Base-by-base conservation (phyloP, 2,113 vertebrate species). In the Aspiorhynchus laticeps region DNA sequence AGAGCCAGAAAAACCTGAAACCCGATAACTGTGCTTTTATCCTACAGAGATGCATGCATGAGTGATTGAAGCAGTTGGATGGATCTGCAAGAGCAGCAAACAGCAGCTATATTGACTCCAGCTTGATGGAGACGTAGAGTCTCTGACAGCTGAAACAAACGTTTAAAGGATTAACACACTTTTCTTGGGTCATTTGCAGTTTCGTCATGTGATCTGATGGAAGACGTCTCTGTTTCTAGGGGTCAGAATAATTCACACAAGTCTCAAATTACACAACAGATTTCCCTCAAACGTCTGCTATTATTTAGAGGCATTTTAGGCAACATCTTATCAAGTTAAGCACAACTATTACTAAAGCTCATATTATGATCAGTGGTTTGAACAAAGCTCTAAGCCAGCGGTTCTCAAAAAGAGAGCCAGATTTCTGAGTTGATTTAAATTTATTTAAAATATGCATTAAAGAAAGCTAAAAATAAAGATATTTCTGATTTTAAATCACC, bases 61-160 rank as follows among this genome's bases (percentile, higher is more conserved):
- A 92, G 69, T 2, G 46, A 83, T 73, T 46, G 82, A 78, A 88
- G 87, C 84, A 67, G 83, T 33, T 84, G 46, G 38, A 84, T 59
- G 79, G 87, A 80, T 74, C 71, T 81, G 87, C 43, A 26, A 75
- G 63, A 83, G 67, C 28, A 28, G 11, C 36, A n/a, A 85, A 86
- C 90, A 85, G 80, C 46, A 78, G 46, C n/a, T 3, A 31, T 3
- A 31, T 33, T 53, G 9, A 56, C 5, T 12, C 5, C 7, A 78
- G 4, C 11, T 12, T 26, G 4, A 46, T 24, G n/a, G n/a, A n/a
- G n/a, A n/a, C n/a, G 43, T n/a, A 69, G 65, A 67, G 28, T 6
- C 63, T 33, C 14, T 11, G 33, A 9, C 73, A 48, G n/a, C 77
- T 28, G 26, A 80, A 78, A 80, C 38, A 41, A 84, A 73, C 80